Conservation (phyloP, 2,113 vertebrate genomes). For the Lampris megalopsis region DNA sequence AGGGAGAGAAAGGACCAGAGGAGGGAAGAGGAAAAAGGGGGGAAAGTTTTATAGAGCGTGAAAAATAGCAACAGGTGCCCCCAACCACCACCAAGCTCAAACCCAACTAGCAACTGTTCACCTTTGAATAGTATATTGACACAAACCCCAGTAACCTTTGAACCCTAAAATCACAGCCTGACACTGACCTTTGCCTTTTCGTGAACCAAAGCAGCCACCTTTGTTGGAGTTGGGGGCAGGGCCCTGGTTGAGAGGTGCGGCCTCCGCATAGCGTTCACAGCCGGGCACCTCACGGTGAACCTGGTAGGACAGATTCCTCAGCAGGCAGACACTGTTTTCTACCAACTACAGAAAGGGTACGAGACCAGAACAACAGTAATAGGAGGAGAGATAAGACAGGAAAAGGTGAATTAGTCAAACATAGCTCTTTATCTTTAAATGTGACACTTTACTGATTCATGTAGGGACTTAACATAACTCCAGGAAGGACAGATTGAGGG, state of each 20-base stretch:
- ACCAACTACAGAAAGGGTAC: constrained; percentile 83
- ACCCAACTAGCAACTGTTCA: constrained; percentile 35
- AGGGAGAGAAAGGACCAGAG: constrained; percentile 20
- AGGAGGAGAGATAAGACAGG: neutral
- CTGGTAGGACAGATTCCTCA: constrained; percentile 96
- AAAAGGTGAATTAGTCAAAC: neutral
- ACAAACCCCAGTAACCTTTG: neutral
- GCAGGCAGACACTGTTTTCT: constrained; percentile 95
- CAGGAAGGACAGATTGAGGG: too few species aligned
- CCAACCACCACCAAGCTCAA: constrained; percentile 70
- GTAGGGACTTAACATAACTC: too few species aligned
- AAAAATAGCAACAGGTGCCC: constrained; percentile 78
- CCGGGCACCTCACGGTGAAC: constrained; percentile 95
- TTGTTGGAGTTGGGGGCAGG: constrained; percentile 79
- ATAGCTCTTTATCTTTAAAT: neutral
- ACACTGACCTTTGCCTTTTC: constrained; percentile 94
- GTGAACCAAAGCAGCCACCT: constrained; percentile 93
- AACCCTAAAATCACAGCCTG: neutral
- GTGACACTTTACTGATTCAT: neutral
- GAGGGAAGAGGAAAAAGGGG: constrained; percentile 21
- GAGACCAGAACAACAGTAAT: accelerated
- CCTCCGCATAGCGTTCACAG: constrained; percentile 88
- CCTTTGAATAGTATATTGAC: constrained; percentile 40
- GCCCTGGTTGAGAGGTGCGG: constrained; percentile 73
- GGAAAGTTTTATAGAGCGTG: constrained; percentile 65